Evolutionary conservation across 2,888 invertebrate genomes (phyloP), one percentile per base, ranked within the genome.

Genomic region (Dioctria rufipes): DNA sequence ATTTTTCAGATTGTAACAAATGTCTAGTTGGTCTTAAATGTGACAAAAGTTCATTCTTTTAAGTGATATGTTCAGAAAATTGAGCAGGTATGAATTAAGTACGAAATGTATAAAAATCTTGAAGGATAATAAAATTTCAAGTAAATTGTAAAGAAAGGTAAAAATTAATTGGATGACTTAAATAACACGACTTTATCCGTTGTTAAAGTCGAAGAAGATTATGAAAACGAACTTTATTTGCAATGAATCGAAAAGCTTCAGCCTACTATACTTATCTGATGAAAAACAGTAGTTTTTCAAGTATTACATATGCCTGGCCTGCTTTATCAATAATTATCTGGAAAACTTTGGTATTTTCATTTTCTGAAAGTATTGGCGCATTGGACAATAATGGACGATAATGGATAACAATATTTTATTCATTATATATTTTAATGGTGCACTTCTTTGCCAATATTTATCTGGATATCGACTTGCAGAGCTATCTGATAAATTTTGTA

Each of bases 301-400:
- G 85, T 39, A 83, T 87, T 4, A 66, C 83, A 42, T 84, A 83
- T 67, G 85, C 85, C 5, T 89, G 89, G 88, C 88, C 89, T 3
- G 84, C 85, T 11, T 88, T 88, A 2, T 87, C 89, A 2, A 80
- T 89, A 51, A 86, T 87, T 3, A 86, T 89, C 11, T 89, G 89
- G 88, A 87, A 87, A 69, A 86, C 86, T 3, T 81, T 88, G 40
- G 81, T 88, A 9, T 87, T 85, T 81, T 83, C 84, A 3, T 83
- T 89, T 3, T 81, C 83, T 0, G 83, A 83, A 0, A 60, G n/a
- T n/a, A 42, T 81, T 9, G 49, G 80, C 3, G 37, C 39, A 9
- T 58, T 83, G 6, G 67, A 83, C n/a, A n/a, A 46, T 58, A 13
- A 25, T 13, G n/a, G n/a, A n/a, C 40, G 25, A n/a, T 46, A 40